Percentiles rank a stretch among this genome's conserved stretches.
phyloP scores from a whole-genome alignment of 2,113 vertebrate genomes.

The Rhinolophus sinicus region DNA sequence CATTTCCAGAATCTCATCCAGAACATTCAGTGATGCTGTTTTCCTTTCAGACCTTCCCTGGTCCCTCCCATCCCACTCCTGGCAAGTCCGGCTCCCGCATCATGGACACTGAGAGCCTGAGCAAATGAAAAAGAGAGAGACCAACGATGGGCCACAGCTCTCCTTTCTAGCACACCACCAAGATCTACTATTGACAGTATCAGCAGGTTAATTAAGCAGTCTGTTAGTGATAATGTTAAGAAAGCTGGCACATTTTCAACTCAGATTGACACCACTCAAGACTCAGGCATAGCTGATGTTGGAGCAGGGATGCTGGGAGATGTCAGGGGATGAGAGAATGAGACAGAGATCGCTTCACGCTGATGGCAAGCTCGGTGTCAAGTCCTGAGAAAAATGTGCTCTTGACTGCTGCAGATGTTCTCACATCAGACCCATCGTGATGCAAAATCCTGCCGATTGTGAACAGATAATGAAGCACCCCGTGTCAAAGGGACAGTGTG shows the following conservation, averaged over 20 bases:
- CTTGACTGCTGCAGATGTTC: conserved; percentile 60
- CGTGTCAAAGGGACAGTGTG: not conserved
- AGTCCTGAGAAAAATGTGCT: conserved; percentile 46
- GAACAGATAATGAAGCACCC: conserved; percentile 37
- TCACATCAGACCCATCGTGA: conserved; percentile 53
- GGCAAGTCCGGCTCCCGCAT: not conserved
- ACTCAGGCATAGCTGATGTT: conserved; percentile 67
- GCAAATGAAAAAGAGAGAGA: not conserved
- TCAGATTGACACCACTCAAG: conserved; percentile 76
- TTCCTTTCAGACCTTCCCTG: not conserved
- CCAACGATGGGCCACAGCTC: not conserved
- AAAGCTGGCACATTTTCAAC: conserved; percentile 76
- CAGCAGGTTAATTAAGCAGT: conserved; percentile 79
- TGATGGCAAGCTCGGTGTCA: conserved; percentile 46
- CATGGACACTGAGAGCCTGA: not conserved
- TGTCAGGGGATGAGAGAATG: conserved; percentile 20
- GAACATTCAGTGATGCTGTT: not conserved
- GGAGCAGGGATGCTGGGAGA: conserved; percentile 40
- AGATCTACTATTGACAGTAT: conserved; percentile 65
- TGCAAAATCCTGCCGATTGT: conserved; percentile 32
- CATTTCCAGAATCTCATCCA: not conserved
- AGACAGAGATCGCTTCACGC: not conserved
- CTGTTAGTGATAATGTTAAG: conserved; percentile 73
- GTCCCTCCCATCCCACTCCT: not conserved
- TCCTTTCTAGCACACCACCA: conserved; percentile 51